Percentiles rank a stretch among this genome's conserved stretches.
Evolutionary conservation across 1,140 invertebrate genomes (phyloP).

Genomic region (Globodera ellingtonae): DNA sequence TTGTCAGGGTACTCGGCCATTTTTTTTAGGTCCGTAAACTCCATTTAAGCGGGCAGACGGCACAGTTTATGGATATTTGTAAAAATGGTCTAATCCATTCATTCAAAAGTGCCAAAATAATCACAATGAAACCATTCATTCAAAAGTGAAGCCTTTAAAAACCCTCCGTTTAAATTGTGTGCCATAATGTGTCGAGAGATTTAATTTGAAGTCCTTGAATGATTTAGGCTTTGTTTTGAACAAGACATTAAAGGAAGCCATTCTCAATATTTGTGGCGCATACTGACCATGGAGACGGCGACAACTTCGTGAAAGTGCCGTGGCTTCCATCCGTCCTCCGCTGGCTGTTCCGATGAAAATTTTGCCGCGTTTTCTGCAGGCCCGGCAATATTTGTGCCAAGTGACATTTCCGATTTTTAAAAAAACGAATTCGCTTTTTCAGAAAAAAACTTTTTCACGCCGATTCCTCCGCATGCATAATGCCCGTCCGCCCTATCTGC

Average conservation of each 20-base stretch:
- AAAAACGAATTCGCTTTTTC: no score
- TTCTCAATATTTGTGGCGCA: background rate
- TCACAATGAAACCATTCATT: constrained; percentile 1
- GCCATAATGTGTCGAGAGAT: no score
- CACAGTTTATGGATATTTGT: background rate
- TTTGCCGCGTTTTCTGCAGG: background rate
- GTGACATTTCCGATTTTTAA: no score
- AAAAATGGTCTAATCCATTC: constrained; percentile 5
- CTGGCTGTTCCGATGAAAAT: background rate
- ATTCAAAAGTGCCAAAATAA: background rate
- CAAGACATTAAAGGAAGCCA: background rate
- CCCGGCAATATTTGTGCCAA: no score
- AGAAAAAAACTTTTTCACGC: no score
- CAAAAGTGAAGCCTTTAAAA: constrained; percentile 6
- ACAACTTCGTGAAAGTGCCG: constrained; percentile 31
- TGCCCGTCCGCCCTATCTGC: no score
- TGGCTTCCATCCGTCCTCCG: constrained; percentile 8
- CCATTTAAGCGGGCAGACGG: background rate
- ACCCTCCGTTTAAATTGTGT: no score
- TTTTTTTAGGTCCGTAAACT: background rate
- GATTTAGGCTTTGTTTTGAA: constrained; percentile 10
- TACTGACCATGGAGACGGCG: constrained; percentile 37
- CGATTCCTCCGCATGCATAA: no score
- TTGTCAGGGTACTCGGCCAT: background rate
- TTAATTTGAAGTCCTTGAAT: no score